Evolutionary conservation across 64 coral and sea anemone species (phyloP).

Genomic region (Hydrozoanthus tunicans): DNA sequence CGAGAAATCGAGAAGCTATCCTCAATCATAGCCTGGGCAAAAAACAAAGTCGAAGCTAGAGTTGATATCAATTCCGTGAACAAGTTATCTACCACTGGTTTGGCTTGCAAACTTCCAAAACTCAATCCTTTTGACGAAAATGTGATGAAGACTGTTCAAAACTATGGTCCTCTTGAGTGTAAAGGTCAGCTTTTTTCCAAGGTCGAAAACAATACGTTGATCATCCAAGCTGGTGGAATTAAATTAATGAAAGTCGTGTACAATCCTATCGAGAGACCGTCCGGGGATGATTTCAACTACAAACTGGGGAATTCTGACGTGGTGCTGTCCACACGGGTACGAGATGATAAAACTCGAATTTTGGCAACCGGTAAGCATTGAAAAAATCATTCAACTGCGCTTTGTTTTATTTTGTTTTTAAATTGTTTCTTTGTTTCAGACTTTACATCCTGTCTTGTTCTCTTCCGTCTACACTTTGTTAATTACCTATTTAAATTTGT

Average conservation of each 20-base stretch:
- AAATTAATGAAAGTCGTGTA: constrained; percentile 30
- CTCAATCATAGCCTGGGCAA: not conserved
- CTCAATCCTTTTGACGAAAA: constrained; percentile 36
- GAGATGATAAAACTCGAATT: not conserved
- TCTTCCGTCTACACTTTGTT: no score
- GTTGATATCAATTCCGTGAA: not conserved
- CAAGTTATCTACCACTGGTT: not conserved
- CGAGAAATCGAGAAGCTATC: not conserved
- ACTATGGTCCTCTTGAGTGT: constrained; percentile 29
- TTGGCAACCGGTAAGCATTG: constrained; percentile 15
- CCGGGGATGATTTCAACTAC: constrained; percentile 35
- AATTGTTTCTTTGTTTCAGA: no score
- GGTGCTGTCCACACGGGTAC: not conserved
- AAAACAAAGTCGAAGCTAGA: not conserved
- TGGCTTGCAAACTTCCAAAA: constrained; percentile 20
- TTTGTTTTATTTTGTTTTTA: no score
- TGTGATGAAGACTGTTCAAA: constrained; percentile 21
- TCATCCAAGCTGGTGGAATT: not conserved
- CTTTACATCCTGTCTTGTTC: no score
- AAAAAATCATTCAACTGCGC: no score
- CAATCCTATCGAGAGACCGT: constrained; percentile 40
- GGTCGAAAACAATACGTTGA: not conserved
- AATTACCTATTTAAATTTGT: no score
- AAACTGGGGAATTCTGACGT: constrained; percentile 37
- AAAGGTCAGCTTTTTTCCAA: constrained; percentile 8